Base-by-base conservation (phyloP, 1,140 invertebrate species). In the Cydia splendana region DNA sequence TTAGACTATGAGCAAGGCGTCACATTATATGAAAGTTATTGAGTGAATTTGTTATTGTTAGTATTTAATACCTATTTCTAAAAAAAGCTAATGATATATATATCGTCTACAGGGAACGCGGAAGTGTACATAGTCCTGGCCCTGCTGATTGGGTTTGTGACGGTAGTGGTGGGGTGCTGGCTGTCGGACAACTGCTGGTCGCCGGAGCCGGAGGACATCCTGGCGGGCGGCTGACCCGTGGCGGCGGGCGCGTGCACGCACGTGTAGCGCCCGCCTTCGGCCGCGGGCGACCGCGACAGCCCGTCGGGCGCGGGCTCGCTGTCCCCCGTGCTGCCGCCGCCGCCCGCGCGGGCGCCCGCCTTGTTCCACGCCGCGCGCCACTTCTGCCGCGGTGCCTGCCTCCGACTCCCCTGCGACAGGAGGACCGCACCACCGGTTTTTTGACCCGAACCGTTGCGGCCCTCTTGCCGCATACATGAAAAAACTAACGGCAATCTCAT, bases 101-200 rank as follows among this genome's bases (percentile, higher is more conserved):
- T 42, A 42, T 30, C 38, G 20, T 65, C 75, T 81, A 77, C 93
- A 95, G 95, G 95, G 48, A 96, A 96, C 89, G 95, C 95, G 24
- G 95, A 96, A 85, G 94, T 96, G 78, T 96, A 96, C 91, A 96
- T 96, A 87, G 95, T 96, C 80, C 84, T 96, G 79, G 95, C 95
- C 1, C 88, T 96, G 74, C 92, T 96, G 80, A 96, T 96, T 81
- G 95, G 95, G 9, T 94, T 96, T 83, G 94, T 96, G 79, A 96
- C 95, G 10, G 95, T 96, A 51, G 95, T 96, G 78, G 95, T 96
- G 79, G 95, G 95, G 74, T 96, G 95, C 89, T 96, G 95, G 95
- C 92, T 96, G 51, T 96, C 95, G 2, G 95, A 96, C 94, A 96
- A 96, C 91, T 96, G 95, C 87, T 96, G 95, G 95, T 96, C 95